Base-by-base conservation (phyloP, 2,797 vertebrate species). In the Rhodeus uyekii region DNA sequence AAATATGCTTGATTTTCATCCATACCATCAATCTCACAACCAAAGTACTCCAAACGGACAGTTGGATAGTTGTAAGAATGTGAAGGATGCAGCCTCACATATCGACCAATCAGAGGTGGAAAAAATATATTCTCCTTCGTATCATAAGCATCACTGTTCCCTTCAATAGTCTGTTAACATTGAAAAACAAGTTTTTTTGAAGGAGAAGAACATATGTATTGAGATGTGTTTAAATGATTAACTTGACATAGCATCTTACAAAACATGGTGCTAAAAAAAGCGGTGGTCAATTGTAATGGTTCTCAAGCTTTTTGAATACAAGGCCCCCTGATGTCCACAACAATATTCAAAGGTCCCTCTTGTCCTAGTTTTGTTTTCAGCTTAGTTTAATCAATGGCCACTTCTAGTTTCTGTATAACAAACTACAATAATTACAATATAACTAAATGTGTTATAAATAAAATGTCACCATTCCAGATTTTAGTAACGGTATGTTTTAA, bases 11-110 rank as follows among this genome's bases (percentile, higher is more conserved):
- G 14, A 14, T 36, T 65, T 32, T 64, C 18, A 7, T 10, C 82
- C 94, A 93, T 93, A 99, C 98, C 97, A 9, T 96, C 95, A 19
- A 96, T 89, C 89, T 98, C 96, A 88, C 98, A 99, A 83, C 98
- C 98, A 48, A 95, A 95, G 84, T 96, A 91, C 85, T 99, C 98
- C 96, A 99, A 89, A 60, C 98, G 97, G 82, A 99, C 89, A 8
- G 96, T 94, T 32, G 97, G 95, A 80, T 86, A 92, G 79, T 92
- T 94, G 84, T 95, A 90, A 90, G 91, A 96, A 2, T 86, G 39
- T 0, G 87, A 90, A 27, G 98, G 97, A 85, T 96, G 93, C 55
- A 99, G 90, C 85, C 97, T 94, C 46, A 99, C 82, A 46, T 95
- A 99, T 16, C 96, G 95, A 29, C 95, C 95, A 84, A 97, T 84